These are phyloP conservation scores for Pheosia tremula DNA, from an alignment of 2,888 invertebrate species.

Conservation along the genomic window DNA sequence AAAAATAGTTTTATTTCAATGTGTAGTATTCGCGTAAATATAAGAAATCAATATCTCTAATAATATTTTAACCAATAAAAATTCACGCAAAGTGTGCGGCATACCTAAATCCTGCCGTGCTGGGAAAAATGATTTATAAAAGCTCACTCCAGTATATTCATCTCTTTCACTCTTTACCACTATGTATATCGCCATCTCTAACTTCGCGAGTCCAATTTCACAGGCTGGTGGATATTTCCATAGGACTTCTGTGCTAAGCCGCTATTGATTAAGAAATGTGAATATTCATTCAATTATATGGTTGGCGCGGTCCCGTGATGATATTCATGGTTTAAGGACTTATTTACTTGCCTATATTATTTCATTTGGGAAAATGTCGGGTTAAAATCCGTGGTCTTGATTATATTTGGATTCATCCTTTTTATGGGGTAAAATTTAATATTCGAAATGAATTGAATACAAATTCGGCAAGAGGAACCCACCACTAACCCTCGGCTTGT, in stretches of 20 bases:
- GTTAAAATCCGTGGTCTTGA: constrained; percentile 68
- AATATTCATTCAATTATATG: constrained; percentile 82
- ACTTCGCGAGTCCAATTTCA: constrained; percentile 80
- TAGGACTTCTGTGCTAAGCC: constrained; percentile 72
- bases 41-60: neutral
- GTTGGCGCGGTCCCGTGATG: constrained; percentile 6
- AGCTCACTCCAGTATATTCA: constrained; percentile 53
- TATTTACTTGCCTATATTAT: constrained; percentile 4
- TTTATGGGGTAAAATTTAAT: no score
- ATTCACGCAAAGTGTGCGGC: constrained; percentile 36
- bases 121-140: constrained; percentile 83
- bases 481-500: no score
- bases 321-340: constrained; percentile 5
- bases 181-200: constrained; percentile 46
- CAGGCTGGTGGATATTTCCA: constrained; percentile 76
- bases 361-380: constrained; percentile 9
- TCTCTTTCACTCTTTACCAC: constrained; percentile 48
- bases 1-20: no score
- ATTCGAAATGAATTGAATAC: no score
- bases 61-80: neutral
- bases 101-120: constrained; percentile 68
- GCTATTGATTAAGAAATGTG: constrained; percentile 82
- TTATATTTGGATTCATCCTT: constrained; percentile 21
- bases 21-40: no score
- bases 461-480: no score